phyloP scores from a whole-genome alignment of 2,113 vertebrate genomes.

The Neopipo cinnamomea region DNA sequence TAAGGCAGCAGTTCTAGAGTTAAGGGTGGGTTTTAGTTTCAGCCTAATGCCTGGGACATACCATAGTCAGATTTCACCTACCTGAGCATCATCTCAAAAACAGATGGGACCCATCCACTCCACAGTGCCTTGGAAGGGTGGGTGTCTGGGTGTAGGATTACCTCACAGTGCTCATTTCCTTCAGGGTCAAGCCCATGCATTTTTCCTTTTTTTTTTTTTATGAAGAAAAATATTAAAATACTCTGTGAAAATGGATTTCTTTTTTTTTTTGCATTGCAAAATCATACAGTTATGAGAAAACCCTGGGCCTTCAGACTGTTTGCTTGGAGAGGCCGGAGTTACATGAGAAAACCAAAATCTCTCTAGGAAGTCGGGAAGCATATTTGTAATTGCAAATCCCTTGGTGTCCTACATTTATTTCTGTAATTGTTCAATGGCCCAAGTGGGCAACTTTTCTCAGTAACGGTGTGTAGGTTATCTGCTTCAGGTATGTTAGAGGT shows the following conservation, averaged over 20 bases:
- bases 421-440: not conserved
- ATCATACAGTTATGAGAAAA: not conserved
- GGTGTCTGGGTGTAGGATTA: not conserved
- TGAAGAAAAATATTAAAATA: not conserved
- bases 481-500: not conserved
- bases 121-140: not conserved
- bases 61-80: not conserved
- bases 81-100: not conserved
- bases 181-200: not conserved
- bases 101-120: not conserved
- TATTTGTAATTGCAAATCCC: not conserved
- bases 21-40: not conserved
- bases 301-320: not conserved
- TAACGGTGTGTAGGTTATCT: not conserved
- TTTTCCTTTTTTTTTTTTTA: not conserved
- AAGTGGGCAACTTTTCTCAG: not conserved
- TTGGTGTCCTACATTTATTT: not conserved
- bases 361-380: not conserved
- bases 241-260: not conserved
- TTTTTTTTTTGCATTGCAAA: not conserved
- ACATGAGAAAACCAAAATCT: not conserved
- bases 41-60: accelerated
- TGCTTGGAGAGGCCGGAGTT: not conserved
- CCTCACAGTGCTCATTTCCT: not conserved
- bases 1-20: not conserved